Evolutionary conservation across 2,797 vertebrate genomes (phyloP).

Genomic region (Sarcophilus harrisii): DNA sequence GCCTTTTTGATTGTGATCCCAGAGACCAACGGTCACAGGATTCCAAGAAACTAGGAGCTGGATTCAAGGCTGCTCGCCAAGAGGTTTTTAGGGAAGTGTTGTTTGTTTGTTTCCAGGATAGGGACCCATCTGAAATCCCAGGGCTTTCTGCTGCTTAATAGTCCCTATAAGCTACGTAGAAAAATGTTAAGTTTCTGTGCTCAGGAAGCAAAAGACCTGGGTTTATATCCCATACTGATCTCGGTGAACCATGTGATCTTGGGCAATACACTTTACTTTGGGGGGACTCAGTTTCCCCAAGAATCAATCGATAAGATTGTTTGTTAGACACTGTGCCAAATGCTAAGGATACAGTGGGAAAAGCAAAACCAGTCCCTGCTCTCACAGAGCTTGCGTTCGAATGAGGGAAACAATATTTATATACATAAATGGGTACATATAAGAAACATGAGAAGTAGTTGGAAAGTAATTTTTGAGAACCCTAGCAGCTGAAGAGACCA

Average conservation of each 20-base stretch:
- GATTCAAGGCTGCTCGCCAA: background rate
- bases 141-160: background rate
- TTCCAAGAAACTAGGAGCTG: background rate
- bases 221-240: background rate
- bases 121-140: background rate
- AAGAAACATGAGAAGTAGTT: background rate
- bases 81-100: background rate
- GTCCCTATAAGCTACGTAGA: background rate
- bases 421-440: background rate
- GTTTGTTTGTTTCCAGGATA: background rate
- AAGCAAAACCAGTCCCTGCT: background rate
- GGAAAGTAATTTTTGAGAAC: background rate
- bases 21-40: background rate
- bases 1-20: conserved; percentile 21
- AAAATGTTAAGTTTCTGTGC: background rate
- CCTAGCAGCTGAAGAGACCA: background rate
- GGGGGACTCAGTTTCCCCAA: background rate
- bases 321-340: background rate
- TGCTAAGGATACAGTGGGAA: background rate
- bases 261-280: background rate
- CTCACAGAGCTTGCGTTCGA: background rate
- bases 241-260: background rate
- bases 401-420: background rate
- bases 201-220: background rate
- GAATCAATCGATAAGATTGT: background rate